These are phyloP conservation scores for Trachelipus rathkii DNA, from an alignment of 1,140 invertebrate genomes.

Conservation along the genomic window DNA sequence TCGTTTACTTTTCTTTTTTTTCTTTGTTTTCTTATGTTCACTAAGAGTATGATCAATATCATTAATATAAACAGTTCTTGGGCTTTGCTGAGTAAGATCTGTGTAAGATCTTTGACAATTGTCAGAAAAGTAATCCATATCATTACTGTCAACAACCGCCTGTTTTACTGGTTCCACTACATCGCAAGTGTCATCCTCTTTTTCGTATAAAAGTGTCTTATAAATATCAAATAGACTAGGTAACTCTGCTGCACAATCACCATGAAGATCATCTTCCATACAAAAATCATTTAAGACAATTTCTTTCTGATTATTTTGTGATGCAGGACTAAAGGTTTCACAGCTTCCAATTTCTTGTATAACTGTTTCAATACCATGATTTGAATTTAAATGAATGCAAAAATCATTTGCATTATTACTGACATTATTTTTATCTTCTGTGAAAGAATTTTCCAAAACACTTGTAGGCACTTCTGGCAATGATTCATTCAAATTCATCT, in stretches of 20 bases:
- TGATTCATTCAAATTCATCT: neutral
- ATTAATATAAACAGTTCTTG: neutral
- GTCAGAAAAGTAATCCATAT: neutral
- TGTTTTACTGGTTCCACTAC: neutral
- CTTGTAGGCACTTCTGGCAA: neutral
- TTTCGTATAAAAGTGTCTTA: neutral
- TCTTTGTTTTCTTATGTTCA: neutral
- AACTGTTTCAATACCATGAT: too few species aligned
- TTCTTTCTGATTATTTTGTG: neutral
- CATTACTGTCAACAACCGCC: neutral
- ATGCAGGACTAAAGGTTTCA: neutral
- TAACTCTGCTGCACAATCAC: neutral
- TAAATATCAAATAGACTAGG: neutral
- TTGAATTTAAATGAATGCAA: too few species aligned
- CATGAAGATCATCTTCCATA: neutral
- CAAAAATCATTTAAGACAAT: neutral
- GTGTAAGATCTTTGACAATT: neutral
- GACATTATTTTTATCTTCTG: neutral
- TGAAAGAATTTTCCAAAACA: neutral
- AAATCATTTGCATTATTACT: neutral
- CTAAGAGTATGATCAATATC: neutral
- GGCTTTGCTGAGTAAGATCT: neutral
- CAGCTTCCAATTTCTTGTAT: neutral
- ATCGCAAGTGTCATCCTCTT: neutral
- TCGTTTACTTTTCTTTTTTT: neutral